phyloP scores from a whole-genome alignment of 2,113 vertebrate genomes.

The Marcusenius ussheri region DNA sequence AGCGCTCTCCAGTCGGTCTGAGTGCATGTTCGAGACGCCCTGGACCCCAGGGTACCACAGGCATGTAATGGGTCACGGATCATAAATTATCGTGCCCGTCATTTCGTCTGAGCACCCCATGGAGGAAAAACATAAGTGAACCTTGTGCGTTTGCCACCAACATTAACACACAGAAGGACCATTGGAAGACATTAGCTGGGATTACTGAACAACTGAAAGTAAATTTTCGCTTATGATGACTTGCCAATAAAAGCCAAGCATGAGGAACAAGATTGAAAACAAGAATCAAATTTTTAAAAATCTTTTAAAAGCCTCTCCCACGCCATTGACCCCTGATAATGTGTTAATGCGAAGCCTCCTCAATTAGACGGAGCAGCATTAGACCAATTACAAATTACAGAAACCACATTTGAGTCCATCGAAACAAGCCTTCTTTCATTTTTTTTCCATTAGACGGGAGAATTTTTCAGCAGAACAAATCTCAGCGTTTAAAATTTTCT shows the following conservation, averaged over 20 bases:
- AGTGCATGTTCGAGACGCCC: not conserved
- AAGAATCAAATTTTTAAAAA: not conserved
- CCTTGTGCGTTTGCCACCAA: not conserved
- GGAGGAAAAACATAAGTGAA: not conserved
- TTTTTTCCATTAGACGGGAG: not conserved
- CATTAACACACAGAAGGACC: not conserved
- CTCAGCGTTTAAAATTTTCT: slow-evolving; percentile 22
- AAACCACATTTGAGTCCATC: not conserved
- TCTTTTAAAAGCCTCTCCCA: not conserved
- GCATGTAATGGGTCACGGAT: not conserved
- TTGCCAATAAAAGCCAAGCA: not conserved
- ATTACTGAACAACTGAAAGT: not conserved
- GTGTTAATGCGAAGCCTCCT: not conserved
- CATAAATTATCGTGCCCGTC: not conserved
- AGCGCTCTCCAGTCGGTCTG: not conserved
- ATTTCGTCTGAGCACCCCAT: not conserved
- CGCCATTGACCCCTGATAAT: not conserved
- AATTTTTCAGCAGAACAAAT: not conserved
- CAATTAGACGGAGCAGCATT: not conserved
- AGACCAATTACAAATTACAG: not conserved
- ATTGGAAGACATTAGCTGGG: not conserved
- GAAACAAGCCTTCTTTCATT: not conserved
- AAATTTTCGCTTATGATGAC: not conserved
- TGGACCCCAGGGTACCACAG: not conserved
- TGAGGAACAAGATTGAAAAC: not conserved